Percentiles rank a stretch among this genome's conserved stretches.
These are phyloP conservation scores for Philopedon plagiatum DNA, from an alignment of 2,888 invertebrate genomes.

Conservation along the genomic window DNA sequence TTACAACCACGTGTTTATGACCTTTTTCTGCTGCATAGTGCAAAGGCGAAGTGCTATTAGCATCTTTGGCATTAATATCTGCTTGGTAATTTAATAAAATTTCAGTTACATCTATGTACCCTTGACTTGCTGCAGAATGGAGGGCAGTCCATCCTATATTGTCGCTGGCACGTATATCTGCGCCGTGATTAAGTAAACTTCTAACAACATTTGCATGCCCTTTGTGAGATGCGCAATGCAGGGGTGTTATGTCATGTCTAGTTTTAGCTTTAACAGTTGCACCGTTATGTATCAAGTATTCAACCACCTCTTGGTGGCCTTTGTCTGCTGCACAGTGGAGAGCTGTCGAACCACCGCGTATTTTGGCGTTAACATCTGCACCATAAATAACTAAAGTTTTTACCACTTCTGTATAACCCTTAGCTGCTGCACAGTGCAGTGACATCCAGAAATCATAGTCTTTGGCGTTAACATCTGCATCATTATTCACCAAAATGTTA, in stretches of 20 bases:
- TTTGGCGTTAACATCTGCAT: slow-evolving; percentile 70
- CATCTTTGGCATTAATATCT: slow-evolving; percentile 35
- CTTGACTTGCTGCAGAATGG: slow-evolving; percentile 3
- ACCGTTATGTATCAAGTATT: slow-evolving; percentile 32
- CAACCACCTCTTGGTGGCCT: slow-evolving; percentile 40
- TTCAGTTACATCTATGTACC: background rate
- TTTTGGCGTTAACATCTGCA: slow-evolving; percentile 20
- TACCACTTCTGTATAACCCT: slow-evolving; percentile 20
- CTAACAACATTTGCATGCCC: background rate
- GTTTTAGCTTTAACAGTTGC: slow-evolving; percentile 34
- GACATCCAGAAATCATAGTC: slow-evolving; percentile 17
- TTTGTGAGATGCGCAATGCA: background rate
- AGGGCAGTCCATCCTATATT: slow-evolving; percentile 46
- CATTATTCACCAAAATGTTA: slow-evolving; percentile 55
- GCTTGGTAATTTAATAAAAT: background rate
- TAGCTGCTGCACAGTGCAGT: slow-evolving; percentile 21
- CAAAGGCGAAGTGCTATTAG: slow-evolving; percentile 52
- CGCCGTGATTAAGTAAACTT: background rate
- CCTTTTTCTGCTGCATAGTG: slow-evolving; percentile 57
- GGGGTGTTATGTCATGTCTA: background rate
- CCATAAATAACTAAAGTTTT: slow-evolving; percentile 16
- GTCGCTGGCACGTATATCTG: background rate
- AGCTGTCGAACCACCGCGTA: slow-evolving; percentile 19
- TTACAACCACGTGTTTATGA: slow-evolving; percentile 50
- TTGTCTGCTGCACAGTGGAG: background rate